Base-by-base conservation (phyloP, 1,140 invertebrate species). In the Zaprionus taronus region DNA sequence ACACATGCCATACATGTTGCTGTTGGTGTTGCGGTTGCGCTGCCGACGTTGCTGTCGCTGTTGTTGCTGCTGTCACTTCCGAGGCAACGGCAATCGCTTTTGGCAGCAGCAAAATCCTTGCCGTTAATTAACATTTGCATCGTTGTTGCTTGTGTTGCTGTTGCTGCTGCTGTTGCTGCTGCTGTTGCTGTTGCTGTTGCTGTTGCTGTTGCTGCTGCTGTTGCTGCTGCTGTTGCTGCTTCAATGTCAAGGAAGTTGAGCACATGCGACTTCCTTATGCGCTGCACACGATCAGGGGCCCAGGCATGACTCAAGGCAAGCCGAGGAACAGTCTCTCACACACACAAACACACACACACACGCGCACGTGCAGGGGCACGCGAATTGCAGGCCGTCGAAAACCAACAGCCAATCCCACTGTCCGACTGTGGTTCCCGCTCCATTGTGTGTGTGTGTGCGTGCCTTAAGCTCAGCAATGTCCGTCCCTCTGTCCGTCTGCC, bases 161-260 rank as follows among this genome's bases (percentile, higher is more conserved):
- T 5, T 44, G 60, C 15, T 34, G 70, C 6, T 57, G 47, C 6
- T 14, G 68, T 0, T 44, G 68, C 2, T 56, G 68, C 17, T 36
- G 68, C 12, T n/a, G 72, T 12, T 53, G 73, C n/a, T 41, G 55
- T 31, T 38, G 72, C 34, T 38, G 67, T 61, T 44, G 80, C n/a
- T 28, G 67, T 3, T 47, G 70, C 12, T 41, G 58, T 5, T 44
- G 60, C 15, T 34, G 70, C 6, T 57, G 47, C 6, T 14, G 68
- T 0, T 44, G 68, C 2, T 56, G 68, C 17, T 36, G 68, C 12
- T n/a, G 72, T 12, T 53, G 73, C n/a, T 41, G 55, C 84, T 89
- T 89, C 84, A 89, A 89, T 89, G 84, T 89, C 84, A 89, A 89
- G 84, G 84, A 89, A 89, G 84, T 89, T 87, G 79, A 74, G 64